Conservation (phyloP, 1,140 invertebrate genomes). For the Neotoxoptera formosana region DNA sequence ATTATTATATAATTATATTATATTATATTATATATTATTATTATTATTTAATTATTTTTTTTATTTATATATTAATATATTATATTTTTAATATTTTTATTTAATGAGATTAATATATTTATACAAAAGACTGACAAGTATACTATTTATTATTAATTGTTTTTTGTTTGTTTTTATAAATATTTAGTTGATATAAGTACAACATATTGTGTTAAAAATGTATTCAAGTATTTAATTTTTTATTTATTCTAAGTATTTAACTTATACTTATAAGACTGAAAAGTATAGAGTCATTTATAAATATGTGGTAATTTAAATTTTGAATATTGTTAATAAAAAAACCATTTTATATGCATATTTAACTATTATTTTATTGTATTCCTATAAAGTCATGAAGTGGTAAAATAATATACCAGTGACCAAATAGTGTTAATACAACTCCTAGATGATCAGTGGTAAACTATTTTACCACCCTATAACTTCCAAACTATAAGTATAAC, state of each 20-base stretch:
- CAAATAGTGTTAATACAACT: not conserved
- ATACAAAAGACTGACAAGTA: not conserved
- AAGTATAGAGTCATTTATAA: slow-evolving; percentile 28
- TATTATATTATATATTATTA: too few species aligned
- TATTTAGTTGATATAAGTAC: too few species aligned
- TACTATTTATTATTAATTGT: too few species aligned
- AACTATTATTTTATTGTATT: slow-evolving; percentile 4
- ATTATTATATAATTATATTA: too few species aligned
- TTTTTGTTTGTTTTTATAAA: too few species aligned
- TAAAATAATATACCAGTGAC: slow-evolving; percentile 19
- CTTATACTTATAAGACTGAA: slow-evolving; percentile 11
- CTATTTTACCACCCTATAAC: slow-evolving; percentile 5
- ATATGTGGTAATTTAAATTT: not conserved
- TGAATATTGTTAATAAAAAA: not conserved
- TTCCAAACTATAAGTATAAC: not conserved
- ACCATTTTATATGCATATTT: not conserved
- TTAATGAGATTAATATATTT: not conserved
- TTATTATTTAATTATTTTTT: too few species aligned
- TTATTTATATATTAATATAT: too few species aligned
- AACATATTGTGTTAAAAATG: too few species aligned
- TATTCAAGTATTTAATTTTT: too few species aligned
- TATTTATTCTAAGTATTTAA: too few species aligned
- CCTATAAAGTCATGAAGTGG: not conserved
- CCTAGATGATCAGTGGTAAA: not conserved
- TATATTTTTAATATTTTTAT: too few species aligned